A percentile compares a stretch with the other conserved stretches of the same genome.
Conservation (phyloP, 1,140 invertebrate genomes). For the Scaptomyza hsui region DNA sequence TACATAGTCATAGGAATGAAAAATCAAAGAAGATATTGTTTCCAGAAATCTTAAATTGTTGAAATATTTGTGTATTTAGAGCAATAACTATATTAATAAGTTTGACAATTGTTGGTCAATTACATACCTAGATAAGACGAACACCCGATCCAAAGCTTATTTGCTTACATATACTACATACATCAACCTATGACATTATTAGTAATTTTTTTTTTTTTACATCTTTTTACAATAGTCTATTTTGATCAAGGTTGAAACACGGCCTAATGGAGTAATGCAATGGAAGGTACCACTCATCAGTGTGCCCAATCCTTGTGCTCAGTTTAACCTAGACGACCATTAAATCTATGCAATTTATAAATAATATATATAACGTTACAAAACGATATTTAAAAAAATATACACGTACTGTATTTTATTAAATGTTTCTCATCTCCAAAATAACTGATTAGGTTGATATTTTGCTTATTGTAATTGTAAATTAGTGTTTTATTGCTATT, state of each 20-base stretch:
- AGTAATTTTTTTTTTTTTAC: constrained; percentile 10
- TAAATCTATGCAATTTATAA: constrained; percentile 20
- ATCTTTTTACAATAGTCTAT: constrained; percentile 24
- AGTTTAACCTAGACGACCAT: neutral
- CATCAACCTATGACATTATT: constrained; percentile 11
- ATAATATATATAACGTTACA: constrained; percentile 31
- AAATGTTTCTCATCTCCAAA: constrained; percentile 28
- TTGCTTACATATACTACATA: constrained; percentile 10
- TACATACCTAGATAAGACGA: neutral
- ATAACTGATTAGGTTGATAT: constrained; percentile 28
- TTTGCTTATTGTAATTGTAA: constrained; percentile 25
- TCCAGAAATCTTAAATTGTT: neutral
- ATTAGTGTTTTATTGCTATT: constrained; percentile 42
- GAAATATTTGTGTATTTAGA: neutral
- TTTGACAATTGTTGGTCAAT: constrained; percentile 1
- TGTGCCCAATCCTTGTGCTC: constrained; percentile 19
- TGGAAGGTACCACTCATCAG: neutral
- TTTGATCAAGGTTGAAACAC: constrained; percentile 12
- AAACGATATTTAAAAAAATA: constrained; percentile 43
- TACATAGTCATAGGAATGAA: constrained; percentile 5
- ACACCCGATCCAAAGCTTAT: neutral
- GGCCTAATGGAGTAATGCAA: neutral
- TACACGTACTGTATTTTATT: constrained; percentile 41
- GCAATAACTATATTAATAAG: constrained; percentile 4
- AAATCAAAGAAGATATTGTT: neutral